Conservation (phyloP, 2,888 invertebrate genomes). For the Drosophila acutilabella region DNA sequence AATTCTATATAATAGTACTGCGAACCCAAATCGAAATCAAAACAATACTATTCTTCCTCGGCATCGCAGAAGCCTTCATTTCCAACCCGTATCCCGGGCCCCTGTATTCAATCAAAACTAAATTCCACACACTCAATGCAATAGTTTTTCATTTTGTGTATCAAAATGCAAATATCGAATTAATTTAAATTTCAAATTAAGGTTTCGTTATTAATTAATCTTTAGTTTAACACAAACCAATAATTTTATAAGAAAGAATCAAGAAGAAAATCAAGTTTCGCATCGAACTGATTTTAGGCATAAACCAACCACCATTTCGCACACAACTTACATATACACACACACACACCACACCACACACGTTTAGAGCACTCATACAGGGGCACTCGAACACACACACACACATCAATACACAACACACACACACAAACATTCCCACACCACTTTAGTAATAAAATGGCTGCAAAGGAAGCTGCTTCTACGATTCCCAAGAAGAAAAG, state of each 20-base stretch:
- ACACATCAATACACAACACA: conserved; percentile 21
- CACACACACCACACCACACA: conserved; percentile 52
- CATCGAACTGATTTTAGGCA: conserved; percentile 58
- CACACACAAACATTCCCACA: conserved; percentile 52
- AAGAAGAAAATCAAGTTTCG: conserved; percentile 64
- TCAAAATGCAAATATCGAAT: conserved; percentile 68
- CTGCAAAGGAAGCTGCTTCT: conserved; percentile 81
- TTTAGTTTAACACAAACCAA: conserved; percentile 61
- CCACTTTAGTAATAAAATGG: conserved; percentile 76
- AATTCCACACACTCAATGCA: conserved; percentile 79
- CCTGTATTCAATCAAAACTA: conserved; percentile 42
- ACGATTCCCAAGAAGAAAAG: conserved; percentile 82
- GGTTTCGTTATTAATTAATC: conserved; percentile 69
- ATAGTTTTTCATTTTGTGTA: conserved; percentile 82
- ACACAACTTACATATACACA: conserved; percentile 52
- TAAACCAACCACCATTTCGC: conserved; percentile 69
- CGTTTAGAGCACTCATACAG: conserved; percentile 52
- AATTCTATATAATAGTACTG: conserved; percentile 47
- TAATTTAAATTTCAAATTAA: conserved; percentile 63
- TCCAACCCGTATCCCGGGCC: conserved; percentile 60
- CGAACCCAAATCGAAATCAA: conserved; percentile 32
- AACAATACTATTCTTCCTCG: conserved; percentile 78
- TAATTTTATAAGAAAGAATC: conserved; percentile 39
- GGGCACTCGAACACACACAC: conserved; percentile 53
- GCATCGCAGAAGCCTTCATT: conserved; percentile 80